Evolutionary conservation across 53 echinoderm and acorn worm genomes (phyloP).

Genomic region (Zoroaster sp.): DNA sequence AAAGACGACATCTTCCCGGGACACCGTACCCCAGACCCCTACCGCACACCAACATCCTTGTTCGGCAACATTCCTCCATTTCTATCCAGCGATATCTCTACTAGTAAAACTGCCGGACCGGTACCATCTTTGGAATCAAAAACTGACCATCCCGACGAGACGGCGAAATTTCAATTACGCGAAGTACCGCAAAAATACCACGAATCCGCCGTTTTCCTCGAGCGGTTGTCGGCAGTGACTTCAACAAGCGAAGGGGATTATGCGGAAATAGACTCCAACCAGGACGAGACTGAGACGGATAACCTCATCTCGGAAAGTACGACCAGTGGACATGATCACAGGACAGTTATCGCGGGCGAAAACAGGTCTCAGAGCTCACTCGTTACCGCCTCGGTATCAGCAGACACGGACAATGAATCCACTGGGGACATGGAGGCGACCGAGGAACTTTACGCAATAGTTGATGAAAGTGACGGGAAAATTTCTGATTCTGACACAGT

Average conservation of each 20-base stretch:
- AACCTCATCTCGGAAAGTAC: neutral
- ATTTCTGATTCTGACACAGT: neutral
- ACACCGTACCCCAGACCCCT: constrained; percentile 3
- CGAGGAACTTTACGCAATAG: constrained; percentile 18
- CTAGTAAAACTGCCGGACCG: neutral
- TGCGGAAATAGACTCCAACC: constrained; percentile 26
- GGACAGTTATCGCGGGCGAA: neutral
- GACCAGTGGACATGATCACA: neutral
- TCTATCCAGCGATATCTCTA: constrained; percentile 1
- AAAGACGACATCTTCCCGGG: neutral
- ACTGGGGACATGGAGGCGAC: neutral
- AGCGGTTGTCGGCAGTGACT: constrained; percentile 2
- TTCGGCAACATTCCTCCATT: constrained; percentile 41
- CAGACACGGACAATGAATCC: neutral
- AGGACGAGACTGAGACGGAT: neutral
- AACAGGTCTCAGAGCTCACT: neutral
- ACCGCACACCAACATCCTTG: neutral
- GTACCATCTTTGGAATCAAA: neutral
- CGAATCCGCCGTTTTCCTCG: neutral
- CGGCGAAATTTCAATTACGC: neutral
- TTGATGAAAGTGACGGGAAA: neutral
- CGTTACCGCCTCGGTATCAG: neutral
- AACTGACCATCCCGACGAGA: neutral
- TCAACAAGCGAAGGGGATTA: constrained; percentile 34
- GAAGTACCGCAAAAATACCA: neutral